Conservation (phyloP, 2,888 invertebrate genomes). For the Himalopsyche anomala region DNA sequence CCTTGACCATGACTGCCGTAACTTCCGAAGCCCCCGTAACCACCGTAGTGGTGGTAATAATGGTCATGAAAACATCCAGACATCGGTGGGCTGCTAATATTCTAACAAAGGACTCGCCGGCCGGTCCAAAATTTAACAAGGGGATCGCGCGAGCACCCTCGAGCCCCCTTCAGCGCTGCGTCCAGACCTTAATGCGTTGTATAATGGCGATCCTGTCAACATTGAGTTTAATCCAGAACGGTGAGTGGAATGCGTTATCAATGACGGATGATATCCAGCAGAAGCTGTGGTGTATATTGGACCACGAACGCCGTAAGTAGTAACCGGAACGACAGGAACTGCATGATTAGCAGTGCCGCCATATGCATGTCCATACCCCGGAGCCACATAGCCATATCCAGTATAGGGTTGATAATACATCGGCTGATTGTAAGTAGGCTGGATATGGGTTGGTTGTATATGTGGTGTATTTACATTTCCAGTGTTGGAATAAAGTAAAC, state of each 20-base stretch:
- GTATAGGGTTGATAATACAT: constrained; percentile 5
- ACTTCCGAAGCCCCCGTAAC: no score
- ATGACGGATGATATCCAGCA: constrained; percentile 50
- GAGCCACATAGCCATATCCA: not conserved
- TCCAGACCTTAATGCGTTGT: constrained; percentile 57
- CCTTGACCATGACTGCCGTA: constrained; percentile 68
- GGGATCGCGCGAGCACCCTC: no score
- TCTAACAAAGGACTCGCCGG: no score
- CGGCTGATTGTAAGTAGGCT: not conserved
- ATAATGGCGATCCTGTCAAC: constrained; percentile 58
- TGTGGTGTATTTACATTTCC: constrained; percentile 66
- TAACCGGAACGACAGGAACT: not conserved
- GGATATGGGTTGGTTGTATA: constrained; percentile 63
- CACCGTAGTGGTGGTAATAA: constrained; percentile 50
- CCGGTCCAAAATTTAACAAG: no score
- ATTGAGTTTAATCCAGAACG: constrained; percentile 54
- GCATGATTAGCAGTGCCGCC: no score
- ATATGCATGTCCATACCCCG: not conserved
- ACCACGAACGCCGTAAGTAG: constrained; percentile 8
- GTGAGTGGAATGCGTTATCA: constrained; percentile 44
- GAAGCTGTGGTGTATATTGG: constrained; percentile 16
- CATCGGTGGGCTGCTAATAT: no score
- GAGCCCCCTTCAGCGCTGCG: not conserved
- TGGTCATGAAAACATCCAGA: not conserved
- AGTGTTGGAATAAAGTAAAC: constrained; percentile 14